Percentiles rank a stretch among this genome's conserved stretches.
These are phyloP conservation scores for Brachyhypopomus gauderio DNA, from an alignment of 2,113 vertebrate species.

Conservation along the genomic window DNA sequence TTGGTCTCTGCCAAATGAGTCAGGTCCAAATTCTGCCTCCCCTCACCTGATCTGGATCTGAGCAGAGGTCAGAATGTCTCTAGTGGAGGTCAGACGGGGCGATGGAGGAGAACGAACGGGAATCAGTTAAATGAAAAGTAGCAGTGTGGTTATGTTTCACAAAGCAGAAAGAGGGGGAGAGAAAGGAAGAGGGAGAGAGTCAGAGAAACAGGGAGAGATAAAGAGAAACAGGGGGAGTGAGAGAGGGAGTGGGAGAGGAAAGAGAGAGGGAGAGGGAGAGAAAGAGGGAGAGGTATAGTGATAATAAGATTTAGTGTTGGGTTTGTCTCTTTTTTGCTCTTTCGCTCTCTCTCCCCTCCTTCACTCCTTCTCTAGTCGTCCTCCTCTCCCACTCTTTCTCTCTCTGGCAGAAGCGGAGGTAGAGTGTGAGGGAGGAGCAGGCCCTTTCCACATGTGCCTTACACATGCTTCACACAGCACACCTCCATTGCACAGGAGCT, in stretches of 20 bases:
- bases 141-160: not conserved
- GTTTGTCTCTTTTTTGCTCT: too few relatives aligned
- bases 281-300: not conserved
- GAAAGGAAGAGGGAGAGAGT: not conserved
- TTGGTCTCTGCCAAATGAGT: not conserved
- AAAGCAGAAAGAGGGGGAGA: not conserved
- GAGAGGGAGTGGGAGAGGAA: constrained; percentile 4
- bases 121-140: constrained; percentile 29
- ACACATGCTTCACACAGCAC: not conserved
- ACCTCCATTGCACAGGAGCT: too few relatives aligned
- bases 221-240: not conserved
- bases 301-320: not conserved
- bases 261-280: not conserved
- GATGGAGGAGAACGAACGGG: not conserved
- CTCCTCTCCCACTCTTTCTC: too few relatives aligned
- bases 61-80: not conserved
- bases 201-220: not conserved
- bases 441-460: not conserved
- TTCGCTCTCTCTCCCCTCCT: too few relatives aligned
- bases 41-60: not conserved
- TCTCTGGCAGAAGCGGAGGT: too few relatives aligned
- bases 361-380: too few relatives aligned
- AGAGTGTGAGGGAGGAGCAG: too few relatives aligned
- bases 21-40: not conserved
- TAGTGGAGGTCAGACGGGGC: not conserved